phyloP scores from a whole-genome alignment of 2,797 vertebrate genomes.

The Aquila chrysaetos region DNA sequence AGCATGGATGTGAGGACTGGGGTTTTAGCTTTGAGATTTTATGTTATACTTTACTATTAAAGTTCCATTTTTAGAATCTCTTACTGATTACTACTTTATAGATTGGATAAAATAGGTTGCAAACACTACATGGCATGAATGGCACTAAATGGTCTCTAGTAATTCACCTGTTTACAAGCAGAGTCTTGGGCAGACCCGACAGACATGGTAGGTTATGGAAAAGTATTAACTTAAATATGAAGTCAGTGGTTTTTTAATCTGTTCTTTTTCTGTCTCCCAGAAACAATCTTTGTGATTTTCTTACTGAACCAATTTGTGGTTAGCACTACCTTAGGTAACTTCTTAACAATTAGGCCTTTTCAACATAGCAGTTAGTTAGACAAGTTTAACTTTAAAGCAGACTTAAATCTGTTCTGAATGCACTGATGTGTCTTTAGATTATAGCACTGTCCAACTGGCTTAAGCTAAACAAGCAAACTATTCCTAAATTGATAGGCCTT shows the following conservation, averaged over 20 bases:
- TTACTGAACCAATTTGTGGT: neutral
- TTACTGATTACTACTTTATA: neutral
- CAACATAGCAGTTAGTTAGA: neutral
- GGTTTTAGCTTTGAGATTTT: neutral
- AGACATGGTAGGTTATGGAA: neutral
- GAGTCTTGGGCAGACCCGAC: neutral
- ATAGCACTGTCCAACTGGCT: neutral
- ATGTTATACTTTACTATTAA: neutral
- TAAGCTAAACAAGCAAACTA: neutral
- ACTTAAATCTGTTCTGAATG: neutral
- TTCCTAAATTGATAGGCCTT: neutral
- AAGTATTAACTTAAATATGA: neutral
- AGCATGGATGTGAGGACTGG: neutral
- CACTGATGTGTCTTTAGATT: neutral
- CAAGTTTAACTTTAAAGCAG: neutral
- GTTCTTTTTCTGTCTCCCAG: neutral
- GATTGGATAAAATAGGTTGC: fast-evolving
- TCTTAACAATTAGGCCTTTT: neutral
- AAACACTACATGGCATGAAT: neutral
- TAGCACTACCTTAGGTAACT: neutral
- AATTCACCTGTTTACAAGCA: neutral
- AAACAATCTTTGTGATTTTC: neutral
- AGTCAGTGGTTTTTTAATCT: neutral
- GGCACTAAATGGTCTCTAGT: neutral
- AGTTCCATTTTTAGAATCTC: neutral